phyloP scores from a whole-genome alignment of 1,140 invertebrate species.

The Euura lappo region DNA sequence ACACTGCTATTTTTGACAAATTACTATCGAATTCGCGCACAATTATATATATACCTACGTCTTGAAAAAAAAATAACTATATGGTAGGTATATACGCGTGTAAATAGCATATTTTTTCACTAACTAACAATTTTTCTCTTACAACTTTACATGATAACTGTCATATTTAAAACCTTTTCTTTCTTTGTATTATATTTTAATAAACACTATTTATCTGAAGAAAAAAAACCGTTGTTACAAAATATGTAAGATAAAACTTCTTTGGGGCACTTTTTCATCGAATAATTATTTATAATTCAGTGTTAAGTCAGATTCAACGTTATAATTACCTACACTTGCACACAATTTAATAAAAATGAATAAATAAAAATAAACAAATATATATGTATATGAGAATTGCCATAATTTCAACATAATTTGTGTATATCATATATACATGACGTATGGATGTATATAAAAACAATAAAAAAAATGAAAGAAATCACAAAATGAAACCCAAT shows the following conservation, averaged over 20 bases:
- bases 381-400: no score
- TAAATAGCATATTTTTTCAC: conserved; percentile 62
- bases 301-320: no score
- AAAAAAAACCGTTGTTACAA: background rate
- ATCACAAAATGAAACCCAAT: no score
- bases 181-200: background rate
- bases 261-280: background rate
- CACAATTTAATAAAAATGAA: no score
- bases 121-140: conserved; percentile 28
- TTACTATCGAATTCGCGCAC: conserved; percentile 50
- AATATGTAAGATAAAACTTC: background rate
- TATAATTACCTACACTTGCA: no score
- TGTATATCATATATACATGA: no score
- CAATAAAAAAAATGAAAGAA: no score
- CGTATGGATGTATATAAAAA: no score
- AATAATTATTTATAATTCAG: background rate
- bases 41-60: conserved; percentile 27
- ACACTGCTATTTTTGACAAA: conserved; percentile 41
- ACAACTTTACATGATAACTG: background rate
- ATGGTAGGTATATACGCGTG: conserved; percentile 46
- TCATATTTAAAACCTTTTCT: background rate
- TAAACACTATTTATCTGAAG: background rate
- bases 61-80: background rate
- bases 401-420: no score
- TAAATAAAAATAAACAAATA: no score